Conservation (phyloP, 2,113 vertebrate species). For the Crocuta crocuta region DNA sequence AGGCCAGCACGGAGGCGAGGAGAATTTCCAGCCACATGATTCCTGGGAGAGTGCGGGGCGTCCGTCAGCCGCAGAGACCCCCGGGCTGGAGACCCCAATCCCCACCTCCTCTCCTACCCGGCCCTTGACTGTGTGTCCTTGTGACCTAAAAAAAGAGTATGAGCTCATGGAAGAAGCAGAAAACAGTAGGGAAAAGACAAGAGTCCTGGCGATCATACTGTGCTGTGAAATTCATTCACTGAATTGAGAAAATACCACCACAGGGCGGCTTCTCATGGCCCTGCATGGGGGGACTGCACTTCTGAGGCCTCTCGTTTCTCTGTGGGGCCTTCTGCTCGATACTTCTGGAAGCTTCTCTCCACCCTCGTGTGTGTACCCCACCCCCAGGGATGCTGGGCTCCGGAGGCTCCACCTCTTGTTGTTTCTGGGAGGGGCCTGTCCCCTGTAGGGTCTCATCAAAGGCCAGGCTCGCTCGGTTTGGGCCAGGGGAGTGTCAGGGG, state of each 20-base stretch:
- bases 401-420: neutral
- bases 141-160: neutral
- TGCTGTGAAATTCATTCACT: neutral
- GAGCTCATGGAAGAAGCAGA: neutral
- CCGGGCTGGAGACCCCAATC: neutral
- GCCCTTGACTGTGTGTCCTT: neutral
- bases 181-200: neutral
- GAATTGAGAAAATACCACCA: neutral
- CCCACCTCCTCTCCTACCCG: neutral
- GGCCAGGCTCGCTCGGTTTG: fast-evolving
- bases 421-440: neutral
- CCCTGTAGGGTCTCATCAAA: neutral
- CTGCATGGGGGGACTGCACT: neutral
- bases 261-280: neutral
- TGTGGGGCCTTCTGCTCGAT: neutral
- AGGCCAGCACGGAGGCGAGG: constrained; percentile 68
- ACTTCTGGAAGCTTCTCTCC: neutral
- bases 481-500: fast-evolving
- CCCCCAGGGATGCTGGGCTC: neutral
- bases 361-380: neutral
- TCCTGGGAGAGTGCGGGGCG: constrained; percentile 71
- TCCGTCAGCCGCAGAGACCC: neutral
- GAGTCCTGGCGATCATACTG: neutral
- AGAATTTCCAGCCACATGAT: constrained; percentile 85
- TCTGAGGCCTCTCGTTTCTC: neutral